Evolutionary conservation across 2,888 invertebrate species (phyloP).

Genomic region (Aleiodes leptofemur): DNA sequence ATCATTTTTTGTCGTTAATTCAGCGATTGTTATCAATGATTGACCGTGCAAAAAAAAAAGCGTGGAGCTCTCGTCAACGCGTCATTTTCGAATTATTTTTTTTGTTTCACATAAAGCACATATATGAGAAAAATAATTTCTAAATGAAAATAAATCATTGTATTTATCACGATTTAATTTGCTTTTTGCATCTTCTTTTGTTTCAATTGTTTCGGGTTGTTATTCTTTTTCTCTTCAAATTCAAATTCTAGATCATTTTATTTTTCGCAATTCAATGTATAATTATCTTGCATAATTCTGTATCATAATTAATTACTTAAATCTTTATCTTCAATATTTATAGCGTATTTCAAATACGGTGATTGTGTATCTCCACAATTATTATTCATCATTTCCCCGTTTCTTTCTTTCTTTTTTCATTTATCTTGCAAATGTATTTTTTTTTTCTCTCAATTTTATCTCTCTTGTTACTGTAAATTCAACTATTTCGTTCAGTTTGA

Average conservation of each 20-base stretch:
- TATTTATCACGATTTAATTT: background rate
- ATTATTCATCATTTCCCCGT: conserved; percentile 47
- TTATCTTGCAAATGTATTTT: background rate
- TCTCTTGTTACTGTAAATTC: conserved; percentile 50
- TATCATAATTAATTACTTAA: conserved; percentile 69
- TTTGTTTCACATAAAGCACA: conserved; percentile 10
- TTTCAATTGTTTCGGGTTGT: conserved; percentile 28
- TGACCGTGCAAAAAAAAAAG: conserved; percentile 25
- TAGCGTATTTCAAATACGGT: conserved; percentile 70
- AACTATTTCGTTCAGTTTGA: conserved; percentile 50
- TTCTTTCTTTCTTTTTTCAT: background rate
- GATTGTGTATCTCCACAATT: conserved; percentile 53
- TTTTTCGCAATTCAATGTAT: conserved; percentile 59
- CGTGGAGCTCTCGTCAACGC: conserved; percentile 23
- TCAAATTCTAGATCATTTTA: conserved; percentile 47
- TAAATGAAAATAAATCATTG: conserved; percentile 12
- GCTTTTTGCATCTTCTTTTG: conserved; percentile 15
- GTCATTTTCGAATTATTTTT: background rate
- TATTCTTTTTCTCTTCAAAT: conserved; percentile 32
- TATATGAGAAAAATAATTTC: background rate
- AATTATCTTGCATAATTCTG: conserved; percentile 68
- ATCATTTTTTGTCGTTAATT: conserved; percentile 3
- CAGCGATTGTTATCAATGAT: conserved; percentile 34
- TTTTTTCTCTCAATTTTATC: conserved; percentile 2
- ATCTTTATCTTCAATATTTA: conserved; percentile 69